Evolutionary conservation across 1,140 invertebrate genomes (phyloP).

Genomic region (Proctacanthus coquilletti): DNA sequence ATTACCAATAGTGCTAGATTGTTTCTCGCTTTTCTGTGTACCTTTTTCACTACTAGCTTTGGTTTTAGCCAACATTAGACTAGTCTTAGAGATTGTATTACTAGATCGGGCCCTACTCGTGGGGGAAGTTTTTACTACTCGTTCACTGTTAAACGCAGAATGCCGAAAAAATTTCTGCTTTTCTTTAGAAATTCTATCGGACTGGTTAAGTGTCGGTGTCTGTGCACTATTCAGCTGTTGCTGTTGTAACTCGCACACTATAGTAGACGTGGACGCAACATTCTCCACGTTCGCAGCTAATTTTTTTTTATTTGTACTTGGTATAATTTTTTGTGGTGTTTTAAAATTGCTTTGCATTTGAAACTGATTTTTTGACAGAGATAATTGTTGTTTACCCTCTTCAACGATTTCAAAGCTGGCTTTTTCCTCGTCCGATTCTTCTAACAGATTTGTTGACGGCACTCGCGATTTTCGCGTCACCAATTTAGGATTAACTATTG

Average conservation of each 20-base stretch:
- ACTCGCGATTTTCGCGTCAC: neutral
- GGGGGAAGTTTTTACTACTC: conserved; percentile 12
- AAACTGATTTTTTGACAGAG: neutral
- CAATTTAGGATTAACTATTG: too few species aligned
- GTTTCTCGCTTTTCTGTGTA: too few species aligned
- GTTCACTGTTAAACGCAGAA: conserved; percentile 46
- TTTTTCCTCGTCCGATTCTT: neutral
- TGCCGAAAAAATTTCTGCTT: conserved; percentile 73
- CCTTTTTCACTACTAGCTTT: too few species aligned
- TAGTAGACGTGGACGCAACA: too few species aligned
- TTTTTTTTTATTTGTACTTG: neutral
- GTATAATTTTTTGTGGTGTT: neutral
- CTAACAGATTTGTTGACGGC: neutral
- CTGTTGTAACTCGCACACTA: too few species aligned
- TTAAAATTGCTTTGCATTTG: neutral
- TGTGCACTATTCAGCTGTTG: too few species aligned
- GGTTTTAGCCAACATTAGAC: neutral
- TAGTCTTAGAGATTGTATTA: too few species aligned
- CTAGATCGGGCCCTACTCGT: too few species aligned
- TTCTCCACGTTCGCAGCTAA: too few species aligned
- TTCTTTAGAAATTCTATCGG: conserved; percentile 65
- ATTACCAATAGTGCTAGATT: too few species aligned
- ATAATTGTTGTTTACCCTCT: neutral
- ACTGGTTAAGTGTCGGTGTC: conserved; percentile 38
- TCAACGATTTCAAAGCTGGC: neutral